Evolutionary conservation across 2,888 invertebrate species (phyloP).

Genomic region (Caenorhabditis sp.): DNA sequence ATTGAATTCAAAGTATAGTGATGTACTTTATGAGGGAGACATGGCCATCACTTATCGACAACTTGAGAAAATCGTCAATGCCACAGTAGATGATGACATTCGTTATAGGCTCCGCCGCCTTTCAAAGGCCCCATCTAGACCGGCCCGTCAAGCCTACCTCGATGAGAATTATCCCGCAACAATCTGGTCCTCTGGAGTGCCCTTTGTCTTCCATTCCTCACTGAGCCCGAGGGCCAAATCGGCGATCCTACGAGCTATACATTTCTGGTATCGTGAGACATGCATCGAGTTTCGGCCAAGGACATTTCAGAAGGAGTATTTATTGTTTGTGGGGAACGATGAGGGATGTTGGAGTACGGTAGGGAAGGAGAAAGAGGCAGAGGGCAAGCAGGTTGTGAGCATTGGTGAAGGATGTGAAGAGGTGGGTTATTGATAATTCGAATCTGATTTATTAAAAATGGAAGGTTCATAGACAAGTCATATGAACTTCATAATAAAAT

Average conservation of each 20-base stretch:
- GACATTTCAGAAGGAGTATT: slow-evolving; percentile 37
- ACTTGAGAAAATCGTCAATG: slow-evolving; percentile 36
- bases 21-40: slow-evolving; percentile 49
- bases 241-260: slow-evolving; percentile 45
- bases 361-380: slow-evolving; percentile 45
- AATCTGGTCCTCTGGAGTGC: slow-evolving; percentile 50
- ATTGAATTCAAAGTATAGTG: slow-evolving; percentile 46
- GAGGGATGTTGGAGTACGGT: slow-evolving; percentile 62
- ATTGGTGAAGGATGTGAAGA: slow-evolving; percentile 59
- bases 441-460: too few relatives aligned
- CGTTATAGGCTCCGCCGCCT: neutral
- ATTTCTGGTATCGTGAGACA: slow-evolving; percentile 55
- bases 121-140: neutral
- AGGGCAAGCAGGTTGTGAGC: slow-evolving; percentile 52
- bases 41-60: slow-evolving; percentile 45
- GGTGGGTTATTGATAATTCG: slow-evolving; percentile 18
- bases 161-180: slow-evolving; percentile 46
- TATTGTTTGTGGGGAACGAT: slow-evolving; percentile 49
- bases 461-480: too few relatives aligned
- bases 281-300: slow-evolving; percentile 52
- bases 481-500: too few relatives aligned
- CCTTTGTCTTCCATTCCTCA: slow-evolving; percentile 40
- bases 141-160: slow-evolving; percentile 26
- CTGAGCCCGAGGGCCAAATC: slow-evolving; percentile 29
- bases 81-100: slow-evolving; percentile 14